Conservation (phyloP, 2,797 vertebrate genomes). For the Clarias platycephalus region DNA sequence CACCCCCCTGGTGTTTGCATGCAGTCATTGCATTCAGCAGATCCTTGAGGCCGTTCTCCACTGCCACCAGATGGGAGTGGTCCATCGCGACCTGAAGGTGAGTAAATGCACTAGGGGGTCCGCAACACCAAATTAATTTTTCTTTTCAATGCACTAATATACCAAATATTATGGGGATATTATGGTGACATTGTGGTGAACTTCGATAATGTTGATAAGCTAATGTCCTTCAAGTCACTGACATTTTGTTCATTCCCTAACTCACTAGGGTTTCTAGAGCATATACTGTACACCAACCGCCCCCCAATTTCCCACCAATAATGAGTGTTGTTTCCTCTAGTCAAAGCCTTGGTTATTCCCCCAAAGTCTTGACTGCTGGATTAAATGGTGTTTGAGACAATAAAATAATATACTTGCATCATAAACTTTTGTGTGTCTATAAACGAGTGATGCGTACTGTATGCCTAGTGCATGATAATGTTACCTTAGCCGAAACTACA, state of each 20-base stretch:
- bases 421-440: background rate
- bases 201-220: background rate
- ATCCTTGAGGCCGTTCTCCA: slow-evolving; percentile 97
- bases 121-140: slow-evolving; percentile 41
- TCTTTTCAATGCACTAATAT: background rate
- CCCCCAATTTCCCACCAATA: background rate
- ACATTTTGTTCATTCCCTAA: background rate
- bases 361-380: background rate
- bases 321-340: background rate
- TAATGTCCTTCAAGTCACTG: background rate
- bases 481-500: slow-evolving; percentile 14
- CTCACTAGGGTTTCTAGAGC: background rate
- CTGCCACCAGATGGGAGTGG: slow-evolving; percentile 98
- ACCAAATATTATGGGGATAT: no score
- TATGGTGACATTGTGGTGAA: no score
- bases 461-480: slow-evolving; percentile 9
- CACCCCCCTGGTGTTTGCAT: slow-evolving; percentile 93
- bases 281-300: background rate
- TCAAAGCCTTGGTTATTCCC: background rate
- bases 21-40: slow-evolving; percentile 99
- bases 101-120: slow-evolving; percentile 71
- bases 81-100: slow-evolving; percentile 98
- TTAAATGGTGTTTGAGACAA: background rate
- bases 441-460: background rate
- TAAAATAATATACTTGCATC: background rate